Percentiles rank a stretch among this genome's conserved stretches.
These are phyloP conservation scores for Sinosuthora webbiana DNA, from an alignment of 2,113 vertebrate genomes.

Conservation along the genomic window DNA sequence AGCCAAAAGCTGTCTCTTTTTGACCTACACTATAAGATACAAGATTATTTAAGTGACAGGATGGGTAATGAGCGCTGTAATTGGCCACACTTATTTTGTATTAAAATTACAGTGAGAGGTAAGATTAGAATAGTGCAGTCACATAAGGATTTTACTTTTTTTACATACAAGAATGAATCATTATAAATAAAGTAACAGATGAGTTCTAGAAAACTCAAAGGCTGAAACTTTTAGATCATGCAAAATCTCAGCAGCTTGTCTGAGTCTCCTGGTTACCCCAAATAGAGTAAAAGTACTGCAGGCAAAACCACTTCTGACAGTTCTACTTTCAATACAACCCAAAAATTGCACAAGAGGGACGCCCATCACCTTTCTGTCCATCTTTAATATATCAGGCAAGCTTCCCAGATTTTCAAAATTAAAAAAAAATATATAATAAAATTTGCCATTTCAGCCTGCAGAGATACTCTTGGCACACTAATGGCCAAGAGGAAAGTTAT, in stretches of 20 bases:
- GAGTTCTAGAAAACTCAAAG: not conserved
- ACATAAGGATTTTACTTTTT: not conserved
- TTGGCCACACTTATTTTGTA: not conserved
- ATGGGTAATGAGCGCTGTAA: not conserved
- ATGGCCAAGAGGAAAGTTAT: not conserved
- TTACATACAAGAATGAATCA: not conserved
- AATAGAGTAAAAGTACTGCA: not conserved
- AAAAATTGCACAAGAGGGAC: not conserved
- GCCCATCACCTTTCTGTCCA: not conserved
- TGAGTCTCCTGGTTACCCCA: not conserved
- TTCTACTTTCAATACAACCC: not conserved
- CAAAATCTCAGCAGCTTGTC: not conserved
- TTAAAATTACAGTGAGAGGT: not conserved
- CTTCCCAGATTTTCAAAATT: not conserved
- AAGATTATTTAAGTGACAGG: not conserved
- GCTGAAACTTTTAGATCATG: not conserved
- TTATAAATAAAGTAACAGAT: not conserved
- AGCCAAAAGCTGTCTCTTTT: not conserved
- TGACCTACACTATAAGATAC: not conserved
- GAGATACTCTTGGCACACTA: not conserved
- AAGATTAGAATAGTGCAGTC: not conserved
- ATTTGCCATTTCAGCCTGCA: not conserved
- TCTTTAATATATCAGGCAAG: not conserved
- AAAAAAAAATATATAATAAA: no score
- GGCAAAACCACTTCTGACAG: not conserved